Evolutionary conservation across 2,888 invertebrate genomes (phyloP), one percentile per base, ranked within the genome.

Genomic region (Ferrisia virgata): DNA sequence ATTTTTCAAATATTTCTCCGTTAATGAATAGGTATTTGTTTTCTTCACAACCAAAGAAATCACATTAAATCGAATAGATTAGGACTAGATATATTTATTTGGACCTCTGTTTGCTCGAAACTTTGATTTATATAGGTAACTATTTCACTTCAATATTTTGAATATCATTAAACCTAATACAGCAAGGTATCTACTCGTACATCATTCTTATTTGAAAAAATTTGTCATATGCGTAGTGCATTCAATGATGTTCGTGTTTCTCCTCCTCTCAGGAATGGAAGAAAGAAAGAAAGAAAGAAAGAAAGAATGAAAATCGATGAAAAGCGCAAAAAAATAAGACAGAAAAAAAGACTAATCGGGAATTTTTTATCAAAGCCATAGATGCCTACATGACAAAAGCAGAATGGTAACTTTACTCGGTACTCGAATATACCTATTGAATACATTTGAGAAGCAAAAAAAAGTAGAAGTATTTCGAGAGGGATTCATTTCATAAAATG

Each of bases 401-500:
- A 76, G 72, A 76, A 76, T 36, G 18, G 72, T 6, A 76, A 64
- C 64, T 64, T 76, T 76, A 36, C 72, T 33, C 22, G 33, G 18
- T 76, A 76, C n/a, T n/a, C n/a, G n/a, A n/a, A n/a, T n/a, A n/a
- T n/a, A n/a, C n/a, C n/a, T 76, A 76, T 76, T 76, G 36, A 36
- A 36, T 76, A 36, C 72, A 76, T 76, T 9, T 28, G 36, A 76
- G 36, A 18, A 33, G 36, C 28, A 13, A n/a, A 2, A 28, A 64
- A 15, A 64, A 28, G 28, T 64, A 64, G 64, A 64, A 36, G 72
- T 3, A 36, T 76, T 76, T 76, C 72, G 36, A 76, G 72, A 76
- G 72, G 72, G 72, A 76, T 80, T 80, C 80, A 80, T 80, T 47
- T 80, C 80, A 33, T 25, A 80, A 80, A 80, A 80, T 53, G 43